Evolutionary conservation across 2,113 vertebrate species (phyloP).

Genomic region (Electrona antarctica): DNA sequence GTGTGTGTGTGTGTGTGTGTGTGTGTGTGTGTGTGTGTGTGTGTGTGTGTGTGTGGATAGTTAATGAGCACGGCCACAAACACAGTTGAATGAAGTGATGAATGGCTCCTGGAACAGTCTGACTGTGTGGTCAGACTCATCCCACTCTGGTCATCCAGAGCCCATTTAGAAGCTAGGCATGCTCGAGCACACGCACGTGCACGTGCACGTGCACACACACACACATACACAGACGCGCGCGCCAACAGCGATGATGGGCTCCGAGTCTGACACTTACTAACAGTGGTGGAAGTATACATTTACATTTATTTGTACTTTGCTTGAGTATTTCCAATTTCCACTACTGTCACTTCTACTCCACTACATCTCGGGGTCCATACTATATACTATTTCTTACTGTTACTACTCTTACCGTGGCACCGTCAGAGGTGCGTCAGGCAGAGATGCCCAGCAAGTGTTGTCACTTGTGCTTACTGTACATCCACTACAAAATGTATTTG

Average conservation of each 20-base stretch:
- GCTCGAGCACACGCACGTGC: conserved; percentile 5
- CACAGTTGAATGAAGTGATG: conserved; percentile 45
- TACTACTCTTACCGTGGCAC: too few relatives aligned
- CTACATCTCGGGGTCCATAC: too few relatives aligned
- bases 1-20: conserved; percentile 17
- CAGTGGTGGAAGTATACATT: too few relatives aligned
- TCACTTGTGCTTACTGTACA: too few relatives aligned
- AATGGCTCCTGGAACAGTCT: conserved; percentile 44
- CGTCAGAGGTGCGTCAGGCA: too few relatives aligned
- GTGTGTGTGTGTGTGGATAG: conserved; percentile 38
- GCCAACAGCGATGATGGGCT: background rate
- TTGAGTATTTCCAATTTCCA: too few relatives aligned
- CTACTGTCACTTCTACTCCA: too few relatives aligned
- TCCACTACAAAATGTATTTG: too few relatives aligned
- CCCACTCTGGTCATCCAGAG: conserved; percentile 38
- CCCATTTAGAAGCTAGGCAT: background rate
- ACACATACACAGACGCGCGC: conserved; percentile 5
- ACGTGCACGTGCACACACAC: conserved; percentile 13
- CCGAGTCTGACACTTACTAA: too few relatives aligned
- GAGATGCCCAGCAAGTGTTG: too few relatives aligned
- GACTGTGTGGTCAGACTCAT: conserved; percentile 47
- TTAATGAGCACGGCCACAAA: conserved; percentile 58
- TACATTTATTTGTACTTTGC: too few relatives aligned
- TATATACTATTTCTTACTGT: too few relatives aligned
- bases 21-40: conserved; percentile 3